Evolutionary conservation across 2,113 vertebrate genomes (phyloP).

Genomic region (Pterocles orientalis): DNA sequence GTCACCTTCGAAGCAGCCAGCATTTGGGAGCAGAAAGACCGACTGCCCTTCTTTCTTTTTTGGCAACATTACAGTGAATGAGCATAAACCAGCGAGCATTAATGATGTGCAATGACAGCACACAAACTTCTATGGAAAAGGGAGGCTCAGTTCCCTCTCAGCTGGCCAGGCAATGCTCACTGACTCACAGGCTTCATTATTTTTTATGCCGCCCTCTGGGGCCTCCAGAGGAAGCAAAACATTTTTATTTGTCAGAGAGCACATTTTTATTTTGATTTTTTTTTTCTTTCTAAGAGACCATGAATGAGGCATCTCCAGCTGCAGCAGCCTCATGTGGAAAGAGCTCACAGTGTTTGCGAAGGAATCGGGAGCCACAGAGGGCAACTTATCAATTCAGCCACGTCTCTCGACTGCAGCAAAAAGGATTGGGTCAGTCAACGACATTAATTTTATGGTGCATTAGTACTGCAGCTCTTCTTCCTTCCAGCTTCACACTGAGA

Average conservation of each 20-base stretch:
- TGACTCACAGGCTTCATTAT: conserved; percentile 50
- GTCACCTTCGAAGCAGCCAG: conserved; percentile 32
- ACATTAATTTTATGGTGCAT: background rate
- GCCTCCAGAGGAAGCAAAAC: conserved; percentile 56
- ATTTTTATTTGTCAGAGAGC: conserved; percentile 57
- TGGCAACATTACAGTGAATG: conserved; percentile 44
- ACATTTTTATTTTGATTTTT: background rate
- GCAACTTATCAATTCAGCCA: conserved; percentile 27
- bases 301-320: conserved; percentile 49
- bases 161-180: conserved; percentile 22
- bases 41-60: conserved; percentile 5
- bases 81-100: conserved; percentile 6
- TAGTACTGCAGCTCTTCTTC: background rate
- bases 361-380: background rate
- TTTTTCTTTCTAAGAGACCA: conserved; percentile 3
- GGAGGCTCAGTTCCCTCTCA: conserved; percentile 21
- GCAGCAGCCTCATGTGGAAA: conserved; percentile 1
- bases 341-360: background rate
- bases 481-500: background rate
- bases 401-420: background rate
- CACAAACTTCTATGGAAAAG: conserved; percentile 39
- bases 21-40: background rate
- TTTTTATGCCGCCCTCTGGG: conserved; percentile 46
- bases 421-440: background rate
- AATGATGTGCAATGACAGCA: conserved; percentile 56